A percentile compares a stretch with the other conserved stretches of the same genome.
phyloP scores from a whole-genome alignment of 1,140 invertebrate genomes.

The Drosophila willistoni region DNA sequence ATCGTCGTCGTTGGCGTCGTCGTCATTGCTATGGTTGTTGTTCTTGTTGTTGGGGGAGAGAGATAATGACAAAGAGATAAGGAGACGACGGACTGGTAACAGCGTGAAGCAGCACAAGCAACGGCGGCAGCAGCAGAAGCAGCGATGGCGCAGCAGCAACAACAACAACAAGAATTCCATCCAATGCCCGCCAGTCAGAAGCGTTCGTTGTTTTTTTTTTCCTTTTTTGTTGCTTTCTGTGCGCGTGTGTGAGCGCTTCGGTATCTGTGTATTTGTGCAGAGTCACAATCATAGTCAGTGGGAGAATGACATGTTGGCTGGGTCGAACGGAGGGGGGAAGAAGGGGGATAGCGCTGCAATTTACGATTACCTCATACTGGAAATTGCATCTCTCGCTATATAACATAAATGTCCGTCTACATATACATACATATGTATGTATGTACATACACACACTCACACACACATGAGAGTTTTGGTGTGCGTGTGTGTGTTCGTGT shows the following conservation, averaged over 20 bases:
- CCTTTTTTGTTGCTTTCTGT: constrained; percentile 37
- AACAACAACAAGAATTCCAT: constrained; percentile 41
- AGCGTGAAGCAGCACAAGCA: constrained; percentile 7
- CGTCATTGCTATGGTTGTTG: constrained; percentile 11
- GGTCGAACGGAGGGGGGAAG: background rate
- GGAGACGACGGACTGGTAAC: constrained; percentile 64
- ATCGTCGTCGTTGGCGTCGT: constrained; percentile 28
- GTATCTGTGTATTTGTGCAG: constrained; percentile 25
- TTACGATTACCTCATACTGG: constrained; percentile 73
- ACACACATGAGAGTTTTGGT: too few species aligned
- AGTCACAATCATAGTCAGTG: constrained; percentile 6
- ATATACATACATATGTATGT: background rate
- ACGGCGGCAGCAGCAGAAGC: background rate
- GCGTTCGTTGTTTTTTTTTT: constrained; percentile 48
- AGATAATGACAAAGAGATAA: constrained; percentile 81
- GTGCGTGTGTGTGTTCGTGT: constrained; percentile 19
- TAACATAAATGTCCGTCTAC: constrained; percentile 25
- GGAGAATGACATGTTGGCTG: background rate
- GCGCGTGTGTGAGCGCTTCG: constrained; percentile 58
- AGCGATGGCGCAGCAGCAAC: constrained; percentile 28
- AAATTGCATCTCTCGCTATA: constrained; percentile 59
- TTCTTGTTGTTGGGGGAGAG: constrained; percentile 49
- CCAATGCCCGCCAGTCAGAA: constrained; percentile 81
- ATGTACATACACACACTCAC: constrained; percentile 14
- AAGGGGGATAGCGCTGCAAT: constrained; percentile 40